phyloP scores from a whole-genome alignment of 2,888 invertebrate species.

The Cephalotes varians region DNA sequence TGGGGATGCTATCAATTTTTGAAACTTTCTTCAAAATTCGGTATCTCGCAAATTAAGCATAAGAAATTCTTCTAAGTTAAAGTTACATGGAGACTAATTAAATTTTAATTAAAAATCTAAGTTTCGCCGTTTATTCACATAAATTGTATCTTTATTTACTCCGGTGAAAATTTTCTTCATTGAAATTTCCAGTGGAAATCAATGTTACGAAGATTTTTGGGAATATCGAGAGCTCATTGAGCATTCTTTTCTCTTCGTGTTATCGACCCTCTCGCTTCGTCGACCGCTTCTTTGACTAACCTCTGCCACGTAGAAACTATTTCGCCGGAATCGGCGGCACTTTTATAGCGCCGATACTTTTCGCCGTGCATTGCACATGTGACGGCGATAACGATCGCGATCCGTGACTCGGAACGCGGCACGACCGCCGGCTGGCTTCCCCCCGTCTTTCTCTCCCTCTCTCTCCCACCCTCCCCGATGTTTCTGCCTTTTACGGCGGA shows the following conservation, averaged over 20 bases:
- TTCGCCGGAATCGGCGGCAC: conserved; percentile 31
- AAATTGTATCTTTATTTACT: not conserved
- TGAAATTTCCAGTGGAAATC: not conserved
- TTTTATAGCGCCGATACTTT: conserved; percentile 50
- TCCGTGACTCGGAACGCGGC: conserved; percentile 44
- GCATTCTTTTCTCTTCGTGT: not conserved
- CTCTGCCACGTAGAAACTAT: conserved; percentile 15
- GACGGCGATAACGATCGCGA: conserved; percentile 51
- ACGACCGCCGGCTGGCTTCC: conserved; percentile 21
- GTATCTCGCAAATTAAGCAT: not conserved
- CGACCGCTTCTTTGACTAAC: conserved; percentile 8
- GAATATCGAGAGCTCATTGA: not conserved
- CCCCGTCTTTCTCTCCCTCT: conserved; percentile 3
- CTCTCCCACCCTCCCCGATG: not conserved
- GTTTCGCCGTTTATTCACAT: not conserved
- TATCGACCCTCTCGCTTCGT: not conserved
- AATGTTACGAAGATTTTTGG: not conserved
- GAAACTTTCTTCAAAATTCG: not conserved
- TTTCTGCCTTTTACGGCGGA: conserved; percentile 50
- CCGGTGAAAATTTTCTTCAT: not conserved
- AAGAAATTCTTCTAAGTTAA: not conserved
- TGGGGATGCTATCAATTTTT: not conserved
- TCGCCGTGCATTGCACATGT: conserved; percentile 47
- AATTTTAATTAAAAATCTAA: not conserved
- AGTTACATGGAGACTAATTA: not conserved